Base-by-base conservation (phyloP, 2,888 invertebrate genomes). In the Agriopis leucophaearia region DNA sequence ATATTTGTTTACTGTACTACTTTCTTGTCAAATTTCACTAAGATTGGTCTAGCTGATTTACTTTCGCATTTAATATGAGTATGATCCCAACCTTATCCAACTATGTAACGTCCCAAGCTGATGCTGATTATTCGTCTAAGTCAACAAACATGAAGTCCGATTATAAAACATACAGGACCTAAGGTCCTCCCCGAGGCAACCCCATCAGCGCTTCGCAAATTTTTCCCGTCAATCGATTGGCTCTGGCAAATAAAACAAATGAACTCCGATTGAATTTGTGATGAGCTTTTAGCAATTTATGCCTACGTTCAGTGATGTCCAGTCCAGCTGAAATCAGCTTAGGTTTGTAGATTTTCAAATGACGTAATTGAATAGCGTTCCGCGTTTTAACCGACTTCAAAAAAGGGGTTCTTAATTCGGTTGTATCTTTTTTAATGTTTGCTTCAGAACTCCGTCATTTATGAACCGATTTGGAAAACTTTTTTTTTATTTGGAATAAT, bases 161-260 rank as follows among this genome's bases (percentile, higher is more conserved):
- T 27, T 8, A 36, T 27, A 12, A 57, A 15, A 59, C 40, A 4
- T 59, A 27, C 59, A 10, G 48, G 27, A 48, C 59, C 50, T 40
- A 27, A 2, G 6, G 5, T 27, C 35, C 38, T 36, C 1, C 36
- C 18, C 52, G 44, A 38, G 42, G 16, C 54, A 36, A 18, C 44
- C 62, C 44, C 13, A 44, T 38, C 38, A 40, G 7, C 70, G 72
- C 61, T 71, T 79, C 79, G 68, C 68, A 79, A 77, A 79, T 85
- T 89, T 89, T 89, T 90, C 91, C 90, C 85, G 87, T 80, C 89
- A 88, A 89, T 89, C 89, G 89, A 92, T 91, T 91, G 91, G 87
- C 85, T 86, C 82, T 71, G 65, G 80, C 85, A 90, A 91, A 91
- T 86, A 91, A 88, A 91, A 81, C 84, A 90, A 90, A 91, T 90